Evolutionary conservation across 2,888 invertebrate genomes (phyloP), one percentile per base, ranked within the genome.

Genomic region (Tetheella fluctuosa): DNA sequence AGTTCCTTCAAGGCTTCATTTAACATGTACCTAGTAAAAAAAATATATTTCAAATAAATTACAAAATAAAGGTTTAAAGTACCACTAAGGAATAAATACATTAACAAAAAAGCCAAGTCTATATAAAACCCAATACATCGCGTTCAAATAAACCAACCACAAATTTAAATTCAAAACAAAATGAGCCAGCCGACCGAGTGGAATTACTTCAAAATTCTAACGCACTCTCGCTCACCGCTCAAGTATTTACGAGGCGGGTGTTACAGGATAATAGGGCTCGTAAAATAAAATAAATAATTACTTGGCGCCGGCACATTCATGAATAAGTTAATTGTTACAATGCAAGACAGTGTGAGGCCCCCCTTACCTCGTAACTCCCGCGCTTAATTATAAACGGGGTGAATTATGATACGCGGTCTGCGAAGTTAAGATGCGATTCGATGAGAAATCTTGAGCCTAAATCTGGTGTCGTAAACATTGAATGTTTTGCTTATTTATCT

Each of bases 241-340:
- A 81, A 86, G 83, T 88, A 89, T 91, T 90, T 89, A 90, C 85
- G 89, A 85, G 81, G 71, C 73, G 82, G 80, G 84, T 78, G 84
- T 84, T 81, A 84, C 84, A 78, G 84, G 86, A 87, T 90, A 90
- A 91, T 88, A 85, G 90, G 81, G 78, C 76, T 86, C 90, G 85
- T 91, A 91, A 91, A 91, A 89, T 91, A 90, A 90, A 90, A 89
- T 91, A 90, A 91, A 91, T 91, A 91, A 91, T 91, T 90, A 89
- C 84, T 83, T 69, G 78, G 48, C 80, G 69, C 79, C 73, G 74
- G 86, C 79, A 81, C 81, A 85, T 85, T 90, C 90, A 90, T 91
- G 90, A 91, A 91, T 91, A 88, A 91, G 83, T 88, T 88, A 89
- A 90, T 85, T 85, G 85, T 84, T 72, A 78, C 82, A 80, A 75